These are phyloP conservation scores for Batillaria attramentaria DNA, from an alignment of 1,140 invertebrate species.

Conservation along the genomic window DNA sequence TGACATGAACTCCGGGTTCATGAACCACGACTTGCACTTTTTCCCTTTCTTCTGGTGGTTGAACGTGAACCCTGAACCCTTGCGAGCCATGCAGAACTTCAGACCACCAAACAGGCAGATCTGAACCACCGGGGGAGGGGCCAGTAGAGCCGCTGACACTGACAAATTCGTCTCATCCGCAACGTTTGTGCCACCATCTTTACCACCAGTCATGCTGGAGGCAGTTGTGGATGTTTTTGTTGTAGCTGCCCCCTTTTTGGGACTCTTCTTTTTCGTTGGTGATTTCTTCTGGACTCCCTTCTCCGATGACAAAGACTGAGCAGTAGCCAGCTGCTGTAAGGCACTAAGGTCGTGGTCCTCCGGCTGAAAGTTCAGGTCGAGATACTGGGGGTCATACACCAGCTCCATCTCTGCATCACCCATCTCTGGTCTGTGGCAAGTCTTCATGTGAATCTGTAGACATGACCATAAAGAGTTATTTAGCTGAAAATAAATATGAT, in stretches of 20 bases:
- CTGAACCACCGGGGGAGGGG: constrained; percentile 27
- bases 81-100: constrained; percentile 18
- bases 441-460: constrained; percentile 24
- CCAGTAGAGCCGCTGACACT: no score
- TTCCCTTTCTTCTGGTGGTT: constrained; percentile 26
- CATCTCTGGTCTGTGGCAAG: constrained; percentile 25
- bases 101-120: constrained; percentile 16
- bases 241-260: no score
- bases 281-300: no score
- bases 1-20: constrained; percentile 18
- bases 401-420: neutral
- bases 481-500: neutral
- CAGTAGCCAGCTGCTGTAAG: no score
- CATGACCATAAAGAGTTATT: neutral
- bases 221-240: no score
- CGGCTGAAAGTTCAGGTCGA: constrained; percentile 12
- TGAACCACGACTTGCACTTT: constrained; percentile 26
- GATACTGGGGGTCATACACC: constrained; percentile 13
- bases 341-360: no score
- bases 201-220: no score
- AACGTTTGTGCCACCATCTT: no score
- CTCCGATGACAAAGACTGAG: no score
- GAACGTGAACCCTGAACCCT: neutral
- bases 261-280: no score
- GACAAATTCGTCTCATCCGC: no score